Base-by-base conservation (phyloP, 2,113 vertebrate species). In the Meriones unguiculatus region DNA sequence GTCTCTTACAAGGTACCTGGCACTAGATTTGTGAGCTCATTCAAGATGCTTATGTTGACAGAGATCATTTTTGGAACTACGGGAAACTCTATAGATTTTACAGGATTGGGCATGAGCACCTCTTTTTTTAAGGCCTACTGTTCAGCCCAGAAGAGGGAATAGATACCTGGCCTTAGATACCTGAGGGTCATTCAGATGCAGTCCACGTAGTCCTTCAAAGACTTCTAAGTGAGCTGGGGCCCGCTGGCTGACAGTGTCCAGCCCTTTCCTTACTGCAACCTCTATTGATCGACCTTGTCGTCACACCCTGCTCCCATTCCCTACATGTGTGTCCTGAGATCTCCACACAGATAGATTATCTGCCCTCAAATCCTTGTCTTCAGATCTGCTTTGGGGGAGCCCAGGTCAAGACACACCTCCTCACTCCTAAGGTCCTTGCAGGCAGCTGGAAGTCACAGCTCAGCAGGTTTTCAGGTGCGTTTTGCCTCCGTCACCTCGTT, bases 1-100 rank as follows among this genome's bases (percentile, higher is more conserved):
- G 0, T 78, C 64, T 96, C 41, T 67, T 28, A 15, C 18, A 32
- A 92, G 62, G 30, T 30, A 46, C 38, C 65, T 88, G 80, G 35
- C 22, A 20, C 10, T 90, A 64, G 62, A 18, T 84, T 46, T 59
- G 50, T 35, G 41, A 64, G 46, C 35, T 80, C 6, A 76, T 70
- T 93, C 41, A 57, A 94, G n/a, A 76, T 50, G 41, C 41, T 80
- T 95, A 62, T 75, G 75, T 35, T 14, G 46, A 77, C 38, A 50
- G 80, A 87, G 62, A 78, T 22, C 3, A 30, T 57, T 65, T 93
- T 90, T 84, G 7, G 10, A 52, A 62, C 84, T 28, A 85, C 14
- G 70, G 25, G 35, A 14, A 82, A 50, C 38, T 18, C 64, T 28
- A 5, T 32, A 76, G 20, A 7, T 87, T 77, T 35, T 8, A 24